Evolutionary conservation across 1,140 invertebrate species (phyloP).

Genomic region (Pteromalus puparum): DNA sequence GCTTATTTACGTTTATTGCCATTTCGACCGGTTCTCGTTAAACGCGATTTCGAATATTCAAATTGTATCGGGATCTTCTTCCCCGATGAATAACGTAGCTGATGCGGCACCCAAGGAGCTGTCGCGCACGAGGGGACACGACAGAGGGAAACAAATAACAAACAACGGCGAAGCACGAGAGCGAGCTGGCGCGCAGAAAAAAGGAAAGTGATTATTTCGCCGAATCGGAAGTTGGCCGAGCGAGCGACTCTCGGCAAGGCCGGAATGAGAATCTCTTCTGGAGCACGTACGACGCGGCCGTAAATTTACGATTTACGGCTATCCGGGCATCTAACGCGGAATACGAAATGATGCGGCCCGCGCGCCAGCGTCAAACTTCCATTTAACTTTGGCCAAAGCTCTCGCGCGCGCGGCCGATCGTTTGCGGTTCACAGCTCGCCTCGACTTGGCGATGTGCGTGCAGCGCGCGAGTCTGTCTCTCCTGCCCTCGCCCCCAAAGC

Average conservation of each 20-base stretch:
- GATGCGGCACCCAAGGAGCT: neutral
- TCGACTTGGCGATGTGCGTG: neutral
- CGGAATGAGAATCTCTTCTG: constrained; percentile 57
- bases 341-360: constrained; percentile 56
- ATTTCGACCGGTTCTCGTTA: too few species aligned
- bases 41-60: neutral
- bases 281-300: constrained; percentile 59
- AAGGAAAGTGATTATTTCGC: constrained; percentile 40
- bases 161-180: neutral
- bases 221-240: constrained; percentile 44
- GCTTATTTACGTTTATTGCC: neutral
- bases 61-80: neutral
- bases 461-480: neutral
- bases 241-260: constrained; percentile 29
- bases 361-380: constrained; percentile 49
- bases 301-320: constrained; percentile 62
- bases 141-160: constrained; percentile 15
- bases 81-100: neutral
- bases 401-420: neutral
- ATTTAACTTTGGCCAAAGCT: constrained; percentile 59
- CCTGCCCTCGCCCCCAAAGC: neutral
- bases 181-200: neutral
- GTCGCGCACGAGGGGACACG: neutral
- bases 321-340: constrained; percentile 55
- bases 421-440: constrained; percentile 11